Evolutionary conservation across 1,140 invertebrate species (phyloP).

Genomic region (Drosophila mojavensis): DNA sequence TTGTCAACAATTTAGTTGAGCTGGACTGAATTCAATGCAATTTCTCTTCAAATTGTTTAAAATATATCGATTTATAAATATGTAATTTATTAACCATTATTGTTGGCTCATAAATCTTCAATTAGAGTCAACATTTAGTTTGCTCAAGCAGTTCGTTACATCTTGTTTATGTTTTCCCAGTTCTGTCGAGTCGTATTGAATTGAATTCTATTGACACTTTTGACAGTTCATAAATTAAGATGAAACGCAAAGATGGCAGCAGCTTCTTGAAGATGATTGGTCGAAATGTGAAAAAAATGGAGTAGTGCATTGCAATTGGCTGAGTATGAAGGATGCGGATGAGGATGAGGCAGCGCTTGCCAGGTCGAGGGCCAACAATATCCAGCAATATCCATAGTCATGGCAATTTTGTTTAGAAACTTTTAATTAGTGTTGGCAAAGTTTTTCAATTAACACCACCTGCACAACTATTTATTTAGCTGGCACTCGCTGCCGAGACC

Average conservation of each 20-base stretch:
- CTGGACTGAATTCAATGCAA: too few species aligned
- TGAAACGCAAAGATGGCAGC: background rate
- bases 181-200: background rate
- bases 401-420: constrained; percentile 82
- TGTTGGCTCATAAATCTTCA: background rate
- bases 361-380: background rate
- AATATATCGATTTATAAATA: too few species aligned
- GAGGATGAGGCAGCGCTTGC: constrained; percentile 1
- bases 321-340: background rate
- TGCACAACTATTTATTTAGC: constrained; percentile 83
- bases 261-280: constrained; percentile 28
- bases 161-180: background rate
- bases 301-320: constrained; percentile 20
- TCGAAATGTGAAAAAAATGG: background rate
- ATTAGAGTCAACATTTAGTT: background rate
- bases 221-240: constrained; percentile 41
- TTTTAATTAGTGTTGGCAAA: constrained; percentile 84
- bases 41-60: background rate
- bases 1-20: too few species aligned
- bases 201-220: constrained; percentile 54
- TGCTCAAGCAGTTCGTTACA: too few species aligned
- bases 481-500: constrained; percentile 27
- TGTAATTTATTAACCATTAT: background rate
- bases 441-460: constrained; percentile 84
- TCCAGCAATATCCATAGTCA: constrained; percentile 52